Conservation (phyloP, 2,113 vertebrate genomes). For the Catharus bicknelli region DNA sequence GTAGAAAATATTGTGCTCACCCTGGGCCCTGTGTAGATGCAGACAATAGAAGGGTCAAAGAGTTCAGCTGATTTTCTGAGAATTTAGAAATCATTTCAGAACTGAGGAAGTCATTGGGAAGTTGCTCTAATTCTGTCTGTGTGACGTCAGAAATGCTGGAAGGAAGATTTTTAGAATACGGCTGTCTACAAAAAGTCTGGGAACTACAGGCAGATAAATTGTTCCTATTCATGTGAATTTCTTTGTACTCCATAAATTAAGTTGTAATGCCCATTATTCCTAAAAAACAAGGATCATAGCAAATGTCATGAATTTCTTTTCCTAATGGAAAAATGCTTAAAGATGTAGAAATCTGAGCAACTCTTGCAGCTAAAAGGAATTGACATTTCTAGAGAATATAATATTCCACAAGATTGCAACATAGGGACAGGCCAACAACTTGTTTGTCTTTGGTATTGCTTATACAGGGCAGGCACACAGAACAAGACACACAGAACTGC, state of each 20-base stretch:
- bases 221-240: neutral
- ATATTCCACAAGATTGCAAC: neutral
- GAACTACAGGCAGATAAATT: neutral
- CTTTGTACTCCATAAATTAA: neutral
- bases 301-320: neutral
- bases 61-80: neutral
- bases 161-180: neutral
- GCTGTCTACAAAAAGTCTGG: neutral
- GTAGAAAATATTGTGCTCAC: neutral
- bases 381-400: neutral
- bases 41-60: neutral
- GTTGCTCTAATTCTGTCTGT: neutral
- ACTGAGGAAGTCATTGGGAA: neutral
- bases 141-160: neutral
- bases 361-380: neutral
- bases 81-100: neutral
- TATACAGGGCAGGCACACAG: neutral
- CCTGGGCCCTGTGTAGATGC: neutral
- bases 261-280: neutral
- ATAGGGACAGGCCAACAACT: neutral
- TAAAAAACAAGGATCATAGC: neutral
- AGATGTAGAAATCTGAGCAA: neutral
- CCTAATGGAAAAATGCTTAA: neutral
- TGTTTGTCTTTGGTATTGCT: neutral
- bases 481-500: neutral